phyloP scores from a whole-genome alignment of 92 coral and sea anemone genomes.

The Desmophyllum pertusum region DNA sequence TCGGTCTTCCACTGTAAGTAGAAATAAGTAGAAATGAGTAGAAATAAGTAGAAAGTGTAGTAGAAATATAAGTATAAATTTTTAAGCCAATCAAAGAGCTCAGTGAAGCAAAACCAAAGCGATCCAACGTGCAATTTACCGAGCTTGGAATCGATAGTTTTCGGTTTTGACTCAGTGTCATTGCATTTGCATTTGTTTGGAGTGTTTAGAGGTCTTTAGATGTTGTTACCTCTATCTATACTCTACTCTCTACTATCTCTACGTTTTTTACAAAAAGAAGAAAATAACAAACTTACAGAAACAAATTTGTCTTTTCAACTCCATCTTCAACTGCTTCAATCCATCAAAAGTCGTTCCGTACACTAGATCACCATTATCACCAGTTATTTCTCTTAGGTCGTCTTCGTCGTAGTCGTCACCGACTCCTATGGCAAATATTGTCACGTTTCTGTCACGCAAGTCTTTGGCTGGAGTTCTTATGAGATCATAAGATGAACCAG shows the following conservation, averaged over 20 bases:
- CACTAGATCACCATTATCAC: conserved; percentile 55
- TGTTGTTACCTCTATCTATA: background rate
- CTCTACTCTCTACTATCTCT: background rate
- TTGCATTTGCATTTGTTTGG: too few relatives aligned
- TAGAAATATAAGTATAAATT: too few relatives aligned
- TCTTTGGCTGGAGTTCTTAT: conserved; percentile 36
- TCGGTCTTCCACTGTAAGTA: background rate
- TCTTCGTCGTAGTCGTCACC: conserved; percentile 31
- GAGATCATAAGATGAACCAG: conserved; percentile 16
- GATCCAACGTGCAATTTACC: too few relatives aligned
- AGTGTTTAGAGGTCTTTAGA: too few relatives aligned
- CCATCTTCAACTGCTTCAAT: background rate
- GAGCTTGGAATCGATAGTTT: too few relatives aligned
- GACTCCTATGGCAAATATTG: conserved; percentile 68
- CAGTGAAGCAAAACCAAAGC: too few relatives aligned
- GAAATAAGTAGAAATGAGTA: too few relatives aligned
- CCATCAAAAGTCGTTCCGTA: conserved; percentile 17
- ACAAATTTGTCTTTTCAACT: conserved; percentile 12
- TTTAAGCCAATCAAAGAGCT: too few relatives aligned
- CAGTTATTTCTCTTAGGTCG: conserved; percentile 48
- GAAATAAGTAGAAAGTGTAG: background rate
- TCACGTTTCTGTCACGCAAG: conserved; percentile 50
- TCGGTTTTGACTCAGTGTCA: too few relatives aligned
- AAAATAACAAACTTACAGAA: background rate
- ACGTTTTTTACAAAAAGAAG: background rate